Conservation (phyloP, 1,140 invertebrate species). For the Atta colombica region DNA sequence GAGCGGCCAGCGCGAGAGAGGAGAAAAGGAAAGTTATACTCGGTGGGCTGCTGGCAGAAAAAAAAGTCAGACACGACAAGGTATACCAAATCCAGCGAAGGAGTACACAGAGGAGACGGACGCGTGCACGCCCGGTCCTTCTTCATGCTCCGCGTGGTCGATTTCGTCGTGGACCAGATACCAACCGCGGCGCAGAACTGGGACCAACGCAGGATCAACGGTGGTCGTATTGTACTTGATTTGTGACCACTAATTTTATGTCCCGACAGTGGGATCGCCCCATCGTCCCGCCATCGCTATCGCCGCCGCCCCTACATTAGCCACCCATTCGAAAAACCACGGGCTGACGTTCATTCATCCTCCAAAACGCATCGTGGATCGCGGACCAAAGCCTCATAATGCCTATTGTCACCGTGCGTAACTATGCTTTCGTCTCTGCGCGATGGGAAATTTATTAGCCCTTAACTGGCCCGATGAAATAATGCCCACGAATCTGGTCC, state of each 20-base stretch:
- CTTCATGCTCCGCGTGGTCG: background rate
- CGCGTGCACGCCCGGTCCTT: background rate
- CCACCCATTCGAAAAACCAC: constrained; percentile 82
- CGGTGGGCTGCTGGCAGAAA: constrained; percentile 53
- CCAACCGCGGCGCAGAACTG: constrained; percentile 10
- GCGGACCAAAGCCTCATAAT: constrained; percentile 10
- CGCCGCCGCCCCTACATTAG: constrained; percentile 75
- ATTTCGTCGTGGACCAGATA: constrained; percentile 43
- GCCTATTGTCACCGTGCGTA: constrained; percentile 51
- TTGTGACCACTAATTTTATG: constrained; percentile 84
- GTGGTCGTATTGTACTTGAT: constrained; percentile 80
- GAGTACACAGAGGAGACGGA: background rate
- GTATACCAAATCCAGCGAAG: background rate
- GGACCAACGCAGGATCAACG: constrained; percentile 58
- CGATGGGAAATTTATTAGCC: constrained; percentile 52
- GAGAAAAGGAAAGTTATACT: constrained; percentile 37
- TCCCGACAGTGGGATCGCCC: constrained; percentile 75
- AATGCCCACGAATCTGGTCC: constrained; percentile 25
- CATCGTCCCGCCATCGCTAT: constrained; percentile 34
- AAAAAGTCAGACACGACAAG: constrained; percentile 2
- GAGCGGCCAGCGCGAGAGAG: background rate
- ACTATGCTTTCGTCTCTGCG: constrained; percentile 43
- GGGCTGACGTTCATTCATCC: constrained; percentile 43
- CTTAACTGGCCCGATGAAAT: constrained; percentile 58
- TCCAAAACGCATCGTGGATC: constrained; percentile 29